Conservation (phyloP, 2,113 vertebrate species). For the Patagioenas fasciata region DNA sequence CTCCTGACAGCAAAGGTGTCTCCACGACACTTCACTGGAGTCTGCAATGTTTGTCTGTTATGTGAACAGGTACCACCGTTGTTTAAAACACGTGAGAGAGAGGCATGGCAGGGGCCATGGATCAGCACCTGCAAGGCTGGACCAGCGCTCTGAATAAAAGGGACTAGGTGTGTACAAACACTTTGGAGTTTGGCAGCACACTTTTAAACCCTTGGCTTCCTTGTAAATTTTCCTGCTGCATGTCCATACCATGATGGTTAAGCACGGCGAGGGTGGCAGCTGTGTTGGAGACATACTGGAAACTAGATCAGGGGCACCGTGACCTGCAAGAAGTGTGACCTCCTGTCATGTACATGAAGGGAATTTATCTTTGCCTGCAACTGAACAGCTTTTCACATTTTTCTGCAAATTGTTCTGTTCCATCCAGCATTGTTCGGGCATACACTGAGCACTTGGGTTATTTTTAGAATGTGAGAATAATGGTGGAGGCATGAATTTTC, state of each 20-base stretch:
- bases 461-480: background rate
- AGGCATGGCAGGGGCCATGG: rapidly evolving
- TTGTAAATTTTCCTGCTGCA: background rate
- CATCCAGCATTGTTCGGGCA: rapidly evolving
- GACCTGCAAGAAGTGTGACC: background rate
- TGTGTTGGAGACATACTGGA: background rate
- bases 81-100: background rate
- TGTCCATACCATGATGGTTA: background rate
- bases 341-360: rapidly evolving
- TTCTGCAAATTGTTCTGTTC: background rate
- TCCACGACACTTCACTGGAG: background rate
- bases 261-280: background rate
- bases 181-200: background rate
- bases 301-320: background rate
- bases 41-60: background rate
- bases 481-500: background rate
- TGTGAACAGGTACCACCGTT: background rate
- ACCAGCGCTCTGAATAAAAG: background rate
- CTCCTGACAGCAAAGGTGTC: rapidly evolving
- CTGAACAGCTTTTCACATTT: background rate
- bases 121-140: background rate
- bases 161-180: background rate
- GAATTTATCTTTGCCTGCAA: background rate
- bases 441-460: background rate
- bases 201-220: background rate